These are phyloP conservation scores for Rhabdornis inornatus DNA, from an alignment of 2,113 vertebrate genomes.

Conservation along the genomic window DNA sequence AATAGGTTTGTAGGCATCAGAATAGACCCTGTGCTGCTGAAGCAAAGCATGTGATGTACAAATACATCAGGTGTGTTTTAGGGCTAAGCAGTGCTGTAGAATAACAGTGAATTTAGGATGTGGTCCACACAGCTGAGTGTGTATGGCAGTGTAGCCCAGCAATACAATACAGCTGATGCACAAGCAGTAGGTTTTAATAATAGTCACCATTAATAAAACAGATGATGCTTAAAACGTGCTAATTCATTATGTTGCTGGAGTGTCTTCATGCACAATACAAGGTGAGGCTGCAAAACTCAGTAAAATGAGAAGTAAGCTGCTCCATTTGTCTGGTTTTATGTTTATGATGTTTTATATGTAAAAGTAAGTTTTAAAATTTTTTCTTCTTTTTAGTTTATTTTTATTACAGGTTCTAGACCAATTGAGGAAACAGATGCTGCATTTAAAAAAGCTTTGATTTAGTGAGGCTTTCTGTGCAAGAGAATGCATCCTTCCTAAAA, in stretches of 20 bases:
- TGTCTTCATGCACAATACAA: background rate
- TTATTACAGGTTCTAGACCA: conserved; percentile 26
- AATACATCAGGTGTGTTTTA: background rate
- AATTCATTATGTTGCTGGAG: background rate
- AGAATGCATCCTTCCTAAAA: conserved; percentile 60
- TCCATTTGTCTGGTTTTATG: background rate
- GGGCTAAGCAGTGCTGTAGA: background rate
- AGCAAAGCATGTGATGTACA: background rate
- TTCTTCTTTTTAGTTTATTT: background rate
- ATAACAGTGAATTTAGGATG: background rate
- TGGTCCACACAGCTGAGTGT: background rate
- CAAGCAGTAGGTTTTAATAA: background rate
- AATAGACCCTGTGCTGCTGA: background rate
- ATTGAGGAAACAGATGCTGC: conserved; percentile 32
- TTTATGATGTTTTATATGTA: background rate
- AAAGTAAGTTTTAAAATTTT: background rate
- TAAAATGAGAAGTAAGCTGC: background rate
- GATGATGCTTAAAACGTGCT: background rate
- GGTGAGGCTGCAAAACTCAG: background rate
- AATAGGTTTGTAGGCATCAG: conserved; percentile 32
- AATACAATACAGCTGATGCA: background rate
- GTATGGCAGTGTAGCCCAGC: background rate
- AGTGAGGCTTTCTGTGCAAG: conserved; percentile 28
- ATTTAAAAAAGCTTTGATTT: conserved; percentile 29
- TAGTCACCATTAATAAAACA: background rate